These are phyloP conservation scores for Endotricha flammealis DNA, from an alignment of 2,888 invertebrate species.

Conservation along the genomic window DNA sequence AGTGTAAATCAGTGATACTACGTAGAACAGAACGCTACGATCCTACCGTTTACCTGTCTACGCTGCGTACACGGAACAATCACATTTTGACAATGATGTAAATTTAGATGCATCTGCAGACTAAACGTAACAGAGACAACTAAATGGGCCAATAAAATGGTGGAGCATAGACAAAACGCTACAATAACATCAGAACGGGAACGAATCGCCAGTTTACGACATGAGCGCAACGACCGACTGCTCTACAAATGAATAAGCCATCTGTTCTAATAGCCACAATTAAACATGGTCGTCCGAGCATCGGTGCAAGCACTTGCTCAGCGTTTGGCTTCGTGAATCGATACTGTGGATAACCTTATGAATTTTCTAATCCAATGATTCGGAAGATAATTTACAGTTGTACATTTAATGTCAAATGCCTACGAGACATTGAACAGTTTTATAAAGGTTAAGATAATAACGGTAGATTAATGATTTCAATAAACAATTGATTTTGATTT, in stretches of 20 bases:
- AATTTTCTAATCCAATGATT: too few species aligned
- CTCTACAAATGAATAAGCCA: constrained; percentile 79
- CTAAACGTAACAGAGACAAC: constrained; percentile 60
- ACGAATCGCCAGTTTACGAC: constrained; percentile 77
- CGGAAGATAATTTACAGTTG: too few species aligned
- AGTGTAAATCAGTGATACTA: too few species aligned
- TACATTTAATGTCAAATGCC: too few species aligned
- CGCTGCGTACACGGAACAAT: too few species aligned
- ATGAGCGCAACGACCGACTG: constrained; percentile 73
- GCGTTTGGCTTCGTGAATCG: constrained; percentile 53
- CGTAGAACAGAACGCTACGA: too few species aligned
- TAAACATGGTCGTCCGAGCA: constrained; percentile 68
- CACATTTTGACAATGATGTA: constrained; percentile 40
- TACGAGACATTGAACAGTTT: too few species aligned
- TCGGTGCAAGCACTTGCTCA: constrained; percentile 44
- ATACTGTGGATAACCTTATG: constrained; percentile 9
- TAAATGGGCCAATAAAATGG: constrained; percentile 71
- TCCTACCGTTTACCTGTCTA: too few species aligned
- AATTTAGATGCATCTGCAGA: constrained; percentile 47
- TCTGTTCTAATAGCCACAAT: constrained; percentile 77
- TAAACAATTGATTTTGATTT: too few species aligned
- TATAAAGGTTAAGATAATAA: too few species aligned
- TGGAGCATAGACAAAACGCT: constrained; percentile 76
- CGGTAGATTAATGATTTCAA: too few species aligned
- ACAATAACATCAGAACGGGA: constrained; percentile 78